Conservation (phyloP, 2,797 vertebrate genomes). For the Hyperoplus lanceolatus region DNA sequence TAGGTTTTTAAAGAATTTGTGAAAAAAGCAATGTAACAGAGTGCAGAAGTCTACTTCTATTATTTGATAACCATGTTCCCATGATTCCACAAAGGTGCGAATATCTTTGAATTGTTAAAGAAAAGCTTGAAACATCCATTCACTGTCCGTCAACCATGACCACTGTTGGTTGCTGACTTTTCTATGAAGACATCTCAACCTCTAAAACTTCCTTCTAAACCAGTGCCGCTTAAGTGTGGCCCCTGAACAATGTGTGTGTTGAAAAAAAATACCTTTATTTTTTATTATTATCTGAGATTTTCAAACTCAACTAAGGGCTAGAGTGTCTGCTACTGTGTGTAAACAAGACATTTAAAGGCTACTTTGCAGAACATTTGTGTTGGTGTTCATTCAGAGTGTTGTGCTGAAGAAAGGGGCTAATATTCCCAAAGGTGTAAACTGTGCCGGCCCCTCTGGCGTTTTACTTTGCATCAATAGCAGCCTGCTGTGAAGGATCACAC, state of each 20-base stretch:
- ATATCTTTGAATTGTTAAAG: slow-evolving; percentile 7
- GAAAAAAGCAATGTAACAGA: neutral
- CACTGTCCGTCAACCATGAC: neutral
- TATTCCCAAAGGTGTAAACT: slow-evolving; percentile 2
- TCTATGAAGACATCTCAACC: neutral
- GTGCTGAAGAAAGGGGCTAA: neutral
- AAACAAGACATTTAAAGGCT: slow-evolving; percentile 2
- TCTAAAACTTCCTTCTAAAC: neutral
- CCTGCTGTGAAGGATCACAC: slow-evolving; percentile 35
- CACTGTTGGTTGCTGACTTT: neutral
- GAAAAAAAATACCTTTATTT: too few relatives aligned
- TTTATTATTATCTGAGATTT: too few relatives aligned
- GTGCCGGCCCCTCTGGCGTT: neutral
- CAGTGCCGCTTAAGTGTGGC: neutral
- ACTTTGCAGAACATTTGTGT: slow-evolving; percentile 1
- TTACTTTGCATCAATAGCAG: slow-evolving; percentile 24
- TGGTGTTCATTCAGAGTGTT: neutral
- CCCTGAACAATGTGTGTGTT: too few relatives aligned
- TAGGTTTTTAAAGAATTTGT: too few relatives aligned
- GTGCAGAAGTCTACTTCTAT: slow-evolving; percentile 17
- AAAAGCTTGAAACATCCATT: slow-evolving; percentile 11
- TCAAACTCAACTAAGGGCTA: neutral
- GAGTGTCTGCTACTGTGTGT: neutral
- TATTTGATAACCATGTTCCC: slow-evolving; percentile 23
- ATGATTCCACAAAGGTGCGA: slow-evolving; percentile 1